phyloP scores from a whole-genome alignment of 2,888 invertebrate species.

The Branchinecta sandiegonensis region DNA sequence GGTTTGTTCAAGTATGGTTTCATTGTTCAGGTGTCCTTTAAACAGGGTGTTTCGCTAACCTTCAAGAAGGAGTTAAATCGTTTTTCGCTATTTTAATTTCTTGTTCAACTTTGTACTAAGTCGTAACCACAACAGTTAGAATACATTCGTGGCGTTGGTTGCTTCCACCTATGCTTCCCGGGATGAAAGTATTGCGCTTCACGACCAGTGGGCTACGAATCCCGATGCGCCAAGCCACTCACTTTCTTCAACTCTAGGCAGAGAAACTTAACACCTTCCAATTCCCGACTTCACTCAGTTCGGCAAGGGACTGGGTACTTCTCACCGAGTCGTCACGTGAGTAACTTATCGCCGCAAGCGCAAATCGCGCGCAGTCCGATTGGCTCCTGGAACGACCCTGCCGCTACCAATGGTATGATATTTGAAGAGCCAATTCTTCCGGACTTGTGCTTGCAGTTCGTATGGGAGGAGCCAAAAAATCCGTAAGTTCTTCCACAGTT shows the following conservation, averaged over 20 bases:
- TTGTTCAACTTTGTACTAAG: too few species aligned
- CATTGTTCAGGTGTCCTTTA: too few species aligned
- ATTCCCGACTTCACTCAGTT: background rate
- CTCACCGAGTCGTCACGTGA: slow-evolving; percentile 21
- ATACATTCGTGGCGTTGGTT: too few species aligned
- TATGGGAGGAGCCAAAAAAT: slow-evolving; percentile 61
- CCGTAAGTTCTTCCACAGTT: slow-evolving; percentile 32
- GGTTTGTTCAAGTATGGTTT: too few species aligned
- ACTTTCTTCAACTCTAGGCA: background rate
- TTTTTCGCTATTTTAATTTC: too few species aligned
- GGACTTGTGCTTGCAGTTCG: slow-evolving; percentile 69
- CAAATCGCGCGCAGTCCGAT: slow-evolving; percentile 21
- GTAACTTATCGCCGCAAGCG: slow-evolving; percentile 23
- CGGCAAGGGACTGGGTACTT: slow-evolving; percentile 3
- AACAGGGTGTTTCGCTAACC: too few species aligned
- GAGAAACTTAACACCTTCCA: background rate
- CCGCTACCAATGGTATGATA: slow-evolving; percentile 16
- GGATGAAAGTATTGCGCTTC: too few species aligned
- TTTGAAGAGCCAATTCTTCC: slow-evolving; percentile 59
- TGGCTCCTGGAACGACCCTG: slow-evolving; percentile 16
- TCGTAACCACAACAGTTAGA: too few species aligned
- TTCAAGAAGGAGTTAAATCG: too few species aligned
- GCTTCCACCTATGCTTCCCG: too few species aligned
- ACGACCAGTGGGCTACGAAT: too few species aligned
- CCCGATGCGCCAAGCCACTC: too few species aligned